Base-by-base conservation (phyloP, 1,140 invertebrate species). In the Brachionus plicatilis region DNA sequence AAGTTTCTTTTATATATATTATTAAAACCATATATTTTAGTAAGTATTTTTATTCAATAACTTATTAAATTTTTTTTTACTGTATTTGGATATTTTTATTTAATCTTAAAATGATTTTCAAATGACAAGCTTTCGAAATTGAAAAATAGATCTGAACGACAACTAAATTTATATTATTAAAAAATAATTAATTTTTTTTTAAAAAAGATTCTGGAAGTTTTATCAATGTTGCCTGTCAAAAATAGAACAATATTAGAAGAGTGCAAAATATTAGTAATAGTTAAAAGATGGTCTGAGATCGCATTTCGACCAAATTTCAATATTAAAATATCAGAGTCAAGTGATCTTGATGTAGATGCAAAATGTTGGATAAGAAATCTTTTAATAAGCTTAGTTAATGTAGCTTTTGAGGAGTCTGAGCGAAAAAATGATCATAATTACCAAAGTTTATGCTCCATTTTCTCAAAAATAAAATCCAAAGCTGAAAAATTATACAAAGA, bases 201-300 rank as follows among this genome's bases (percentile, higher is more conserved):
- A 37, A n/a, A 37, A 20, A 41, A 72, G 94, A 93, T 96, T 86
- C 88, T 97, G n/a, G 92, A 93, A 85, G 94, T 94, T 0, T 86
- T 91, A 47, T 92, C 93, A 78, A 92, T 93, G 65, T 91, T 98
- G 78, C 95, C 96, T 5, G 96, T 98, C 84, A 93, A 94, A 1
- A 97, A 97, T 88, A 96, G 95, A 89, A 96, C 94, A 0, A 94
- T 96, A 90, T 90, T 98, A 2, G 93, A 94, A 88, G 95, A 98
- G 86, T 96, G 94, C 87, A 95, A 96, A 88, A 93, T 98, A 66
- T 86, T 91, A 76, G 85, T 84, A 29, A 92, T 94, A 17, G 93
- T 97, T 60, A 93, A 96, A 88, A 92, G 93, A 86, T 96, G 95
- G 95, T 90, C 92, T 9, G 47, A 27, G 60, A 85, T 60, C 33